These are phyloP conservation scores for Alethe castanea DNA, from an alignment of 2,113 vertebrate species.

Conservation along the genomic window DNA sequence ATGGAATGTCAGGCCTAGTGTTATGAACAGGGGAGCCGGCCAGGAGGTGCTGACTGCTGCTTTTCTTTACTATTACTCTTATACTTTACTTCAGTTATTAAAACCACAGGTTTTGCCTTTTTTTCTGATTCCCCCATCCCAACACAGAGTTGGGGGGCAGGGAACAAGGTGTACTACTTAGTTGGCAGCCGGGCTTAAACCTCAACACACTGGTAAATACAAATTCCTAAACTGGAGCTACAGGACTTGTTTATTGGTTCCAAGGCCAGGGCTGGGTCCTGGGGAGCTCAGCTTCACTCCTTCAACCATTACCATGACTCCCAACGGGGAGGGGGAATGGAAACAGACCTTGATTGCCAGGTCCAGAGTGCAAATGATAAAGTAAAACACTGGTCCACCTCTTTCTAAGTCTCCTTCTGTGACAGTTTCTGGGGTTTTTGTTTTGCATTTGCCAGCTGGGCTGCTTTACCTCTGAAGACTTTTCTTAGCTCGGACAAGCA, in stretches of 20 bases:
- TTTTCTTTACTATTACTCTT: not conserved
- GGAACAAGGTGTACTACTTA: not conserved
- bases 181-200: not conserved
- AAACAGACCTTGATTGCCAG: not conserved
- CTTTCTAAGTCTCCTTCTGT: not conserved
- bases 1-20: not conserved
- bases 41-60: not conserved
- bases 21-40: not conserved
- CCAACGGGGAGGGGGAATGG: not conserved
- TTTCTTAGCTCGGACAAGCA: not conserved
- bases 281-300: not conserved
- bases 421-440: not conserved
- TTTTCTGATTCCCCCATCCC: not conserved
- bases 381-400: not conserved
- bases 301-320: not conserved
- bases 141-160: rapidly evolving
- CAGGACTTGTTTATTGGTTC: not conserved
- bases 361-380: not conserved
- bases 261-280: not conserved
- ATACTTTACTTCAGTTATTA: not conserved
- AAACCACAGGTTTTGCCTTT: not conserved
- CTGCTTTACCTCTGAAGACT: not conserved
- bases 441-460: not conserved
- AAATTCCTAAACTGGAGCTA: not conserved
- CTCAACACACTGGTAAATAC: not conserved